These are phyloP conservation scores for Eleutherodactylus coqui DNA, from an alignment of 2,797 vertebrate species.

Conservation along the genomic window DNA sequence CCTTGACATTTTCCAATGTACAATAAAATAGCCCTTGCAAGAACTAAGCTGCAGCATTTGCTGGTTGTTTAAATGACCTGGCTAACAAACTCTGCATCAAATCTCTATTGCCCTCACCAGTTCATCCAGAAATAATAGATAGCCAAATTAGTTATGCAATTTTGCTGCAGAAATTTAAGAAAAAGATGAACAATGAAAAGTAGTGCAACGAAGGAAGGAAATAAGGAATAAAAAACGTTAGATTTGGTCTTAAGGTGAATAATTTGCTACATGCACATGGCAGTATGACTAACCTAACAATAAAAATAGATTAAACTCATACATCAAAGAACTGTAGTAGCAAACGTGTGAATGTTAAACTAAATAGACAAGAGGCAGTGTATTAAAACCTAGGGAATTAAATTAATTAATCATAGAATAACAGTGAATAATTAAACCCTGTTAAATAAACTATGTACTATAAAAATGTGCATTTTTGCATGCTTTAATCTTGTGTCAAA, in stretches of 20 bases:
- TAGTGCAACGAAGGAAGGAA: neutral
- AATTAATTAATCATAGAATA: slow-evolving; percentile 48
- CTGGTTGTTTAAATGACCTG: slow-evolving; percentile 15
- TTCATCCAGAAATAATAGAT: slow-evolving; percentile 24
- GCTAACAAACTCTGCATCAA: slow-evolving; percentile 11
- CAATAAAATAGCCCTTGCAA: slow-evolving; percentile 26
- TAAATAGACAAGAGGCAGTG: slow-evolving; percentile 44
- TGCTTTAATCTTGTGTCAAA: neutral
- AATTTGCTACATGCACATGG: slow-evolving; percentile 48
- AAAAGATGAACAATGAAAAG: neutral
- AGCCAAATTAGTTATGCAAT: slow-evolving; percentile 30
- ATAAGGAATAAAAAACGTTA: slow-evolving; percentile 1
- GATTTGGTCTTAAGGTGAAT: slow-evolving; percentile 36
- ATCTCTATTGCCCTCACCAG: neutral
- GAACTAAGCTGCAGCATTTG: slow-evolving; percentile 14
- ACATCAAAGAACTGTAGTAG: slow-evolving; percentile 42
- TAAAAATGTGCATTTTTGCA: slow-evolving; percentile 9
- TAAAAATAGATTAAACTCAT: slow-evolving; percentile 62
- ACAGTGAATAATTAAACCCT: slow-evolving; percentile 47
- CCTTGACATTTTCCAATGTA: slow-evolving; percentile 25
- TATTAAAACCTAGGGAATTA: slow-evolving; percentile 48
- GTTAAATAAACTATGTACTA: slow-evolving; percentile 12
- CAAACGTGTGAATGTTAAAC: slow-evolving; percentile 36
- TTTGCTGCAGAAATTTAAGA: neutral
- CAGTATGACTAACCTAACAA: slow-evolving; percentile 52